Base-by-base conservation (phyloP, 1,140 invertebrate genomes). In the Pseudoatta argentina region DNA sequence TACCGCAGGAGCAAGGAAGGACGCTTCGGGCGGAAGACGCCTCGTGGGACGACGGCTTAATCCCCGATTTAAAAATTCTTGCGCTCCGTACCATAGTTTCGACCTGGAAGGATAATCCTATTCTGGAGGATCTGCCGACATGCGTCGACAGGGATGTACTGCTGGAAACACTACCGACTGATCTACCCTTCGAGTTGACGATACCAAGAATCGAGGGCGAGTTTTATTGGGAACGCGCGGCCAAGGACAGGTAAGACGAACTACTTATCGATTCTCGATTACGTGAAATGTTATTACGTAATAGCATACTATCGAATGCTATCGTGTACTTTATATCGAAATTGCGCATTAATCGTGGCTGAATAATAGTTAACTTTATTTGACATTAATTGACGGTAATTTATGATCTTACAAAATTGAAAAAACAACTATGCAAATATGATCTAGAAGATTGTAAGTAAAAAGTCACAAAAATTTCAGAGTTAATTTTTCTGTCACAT, bases 151-250 rank as follows among this genome's bases (percentile, higher is more conserved):
- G 87, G 44, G 91, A 94, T 59, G 39, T 86, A 18, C 69, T 95
- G 10, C 85, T 94, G 27, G 95, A 95, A 92, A 92, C 93, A 18
- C 82, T 95, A 44, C 92, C 94, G 0, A 89, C 92, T 10, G 90
- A 94, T 85, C 87, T 95, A 5, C 93, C 94, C 1, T 92, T 95
- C 44, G 88, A 94, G 0, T 21, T 95, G 53, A 86, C 89, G 2
- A 92, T 95, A 30, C 88, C 76, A 59, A 86, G 86, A 27, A 93
- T 95, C 55, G 77, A 88, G 0, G 82, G 94, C 48, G 94, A 94
- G 16, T 79, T 93, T 73, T 95, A 94, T 87, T 95, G 95, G 95
- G 86, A 93, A 88, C 92, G 95, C 18, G 90, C 91, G 18, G 91
- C 93, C 1, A 90, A 91, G 78, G 86, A 89, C 44, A 94, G 94